Conservation (phyloP, 35 echinoderm and acorn worm genomes). For the Apostichopus californicus region DNA sequence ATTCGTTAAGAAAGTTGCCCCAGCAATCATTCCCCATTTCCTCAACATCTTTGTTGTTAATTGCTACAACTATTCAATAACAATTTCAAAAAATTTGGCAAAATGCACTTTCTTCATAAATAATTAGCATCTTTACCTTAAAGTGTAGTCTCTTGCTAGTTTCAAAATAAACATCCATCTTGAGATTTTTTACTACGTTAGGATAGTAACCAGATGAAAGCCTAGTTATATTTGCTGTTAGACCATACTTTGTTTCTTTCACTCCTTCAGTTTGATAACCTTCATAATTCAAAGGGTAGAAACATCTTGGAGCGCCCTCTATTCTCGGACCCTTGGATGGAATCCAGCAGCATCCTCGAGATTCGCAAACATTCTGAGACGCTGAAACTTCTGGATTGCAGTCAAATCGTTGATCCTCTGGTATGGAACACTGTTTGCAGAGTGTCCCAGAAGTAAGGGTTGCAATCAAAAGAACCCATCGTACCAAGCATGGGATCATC, state of each 20-base stretch:
- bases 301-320: conserved; percentile 65
- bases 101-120: too few relatives aligned
- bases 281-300: conserved; percentile 76
- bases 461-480: background rate
- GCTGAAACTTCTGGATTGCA: conserved; percentile 60
- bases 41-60: too few relatives aligned
- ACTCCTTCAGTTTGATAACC: conserved; percentile 54
- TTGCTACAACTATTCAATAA: too few relatives aligned
- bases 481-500: too few relatives aligned
- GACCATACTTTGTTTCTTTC: conserved; percentile 65
- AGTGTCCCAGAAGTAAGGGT: background rate
- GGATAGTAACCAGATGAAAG: conserved; percentile 77
- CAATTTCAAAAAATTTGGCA: too few relatives aligned
- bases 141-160: conserved; percentile 70
- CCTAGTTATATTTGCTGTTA: conserved; percentile 61
- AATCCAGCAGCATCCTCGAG: conserved; percentile 88
- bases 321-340: background rate
- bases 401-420: conserved; percentile 58
- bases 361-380: conserved; percentile 68
- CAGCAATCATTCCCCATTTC: too few relatives aligned
- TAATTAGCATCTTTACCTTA: conserved; percentile 66
- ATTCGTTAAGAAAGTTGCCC: too few relatives aligned
- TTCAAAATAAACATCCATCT: conserved; percentile 85
- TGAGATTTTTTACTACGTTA: conserved; percentile 63
- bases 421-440: background rate